Evolutionary conservation across 2,888 invertebrate species (phyloP), one percentile per base, ranked within the genome.

Genomic region (Lathronympha strigana): DNA sequence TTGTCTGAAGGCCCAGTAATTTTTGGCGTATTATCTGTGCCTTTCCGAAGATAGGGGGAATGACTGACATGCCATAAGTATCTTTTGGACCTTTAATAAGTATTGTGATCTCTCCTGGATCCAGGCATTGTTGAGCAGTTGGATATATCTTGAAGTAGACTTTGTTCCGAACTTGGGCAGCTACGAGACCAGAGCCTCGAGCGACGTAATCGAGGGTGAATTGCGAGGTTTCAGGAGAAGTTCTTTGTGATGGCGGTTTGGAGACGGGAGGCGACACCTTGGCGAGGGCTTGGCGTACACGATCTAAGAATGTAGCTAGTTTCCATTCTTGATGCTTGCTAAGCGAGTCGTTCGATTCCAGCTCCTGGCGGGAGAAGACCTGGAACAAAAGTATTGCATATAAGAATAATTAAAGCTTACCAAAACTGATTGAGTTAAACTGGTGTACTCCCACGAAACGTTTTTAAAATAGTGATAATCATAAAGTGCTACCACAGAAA

Each of bases 81-180:
- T 91, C 87, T 72, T 80, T 83, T 0, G 93, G 93, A 4, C 93
- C 93, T 79, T 85, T 81, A 66, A 93, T 93, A 28, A 88, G 73
- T 47, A 93, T 81, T 15, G 86, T 90, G 25, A 93, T 84, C 72
- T 93, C 92, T 51, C 90, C 88, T 3, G 92, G 89, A 66, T 92
- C 87, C 43, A 92, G 72, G 61, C 83, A 81, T 80, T 91, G 90
- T 79, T 93, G 92, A 43, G 90, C 85, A 9, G 92, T 90, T 1
- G 93, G 92, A 72, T 94, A 94, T 67, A 94, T 84, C 80, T 93
- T 94, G 76, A 94, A 94, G 53, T 85, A 80, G 60, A 93, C 88
- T 79, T 92, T 92, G 67, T 90, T 90, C 64, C 93, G 86, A 54
- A 93, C 86, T 79, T 93, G 93, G 25, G 93, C 93, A 36, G 93